A percentile compares a stretch with the other conserved stretches of the same genome.
Conservation (phyloP, 2,888 invertebrate species). For the Vanessa cardui region DNA sequence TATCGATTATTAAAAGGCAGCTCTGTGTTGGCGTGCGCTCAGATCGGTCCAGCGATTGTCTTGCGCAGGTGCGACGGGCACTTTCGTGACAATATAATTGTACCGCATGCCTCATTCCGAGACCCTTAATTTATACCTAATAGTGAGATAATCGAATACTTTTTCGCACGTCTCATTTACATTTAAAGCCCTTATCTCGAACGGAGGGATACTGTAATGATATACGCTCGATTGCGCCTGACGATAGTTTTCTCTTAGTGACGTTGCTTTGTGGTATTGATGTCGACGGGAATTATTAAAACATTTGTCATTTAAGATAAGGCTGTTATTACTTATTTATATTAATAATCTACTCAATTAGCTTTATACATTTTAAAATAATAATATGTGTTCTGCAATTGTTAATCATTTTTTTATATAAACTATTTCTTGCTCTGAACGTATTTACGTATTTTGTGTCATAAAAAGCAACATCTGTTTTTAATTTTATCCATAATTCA, state of each 20-base stretch:
- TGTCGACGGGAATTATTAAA: neutral
- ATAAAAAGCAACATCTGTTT: neutral
- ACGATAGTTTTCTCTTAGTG: constrained; percentile 49
- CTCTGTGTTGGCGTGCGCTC: constrained; percentile 55
- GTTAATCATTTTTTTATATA: neutral
- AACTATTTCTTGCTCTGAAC: neutral
- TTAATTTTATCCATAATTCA: constrained; percentile 3
- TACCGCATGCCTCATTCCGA: constrained; percentile 65
- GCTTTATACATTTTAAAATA: neutral
- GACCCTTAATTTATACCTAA: constrained; percentile 80
- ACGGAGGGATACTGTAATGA: constrained; percentile 68
- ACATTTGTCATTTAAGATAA: neutral
- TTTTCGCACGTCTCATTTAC: constrained; percentile 79
- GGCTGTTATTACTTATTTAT: neutral
- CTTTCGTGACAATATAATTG: constrained; percentile 82
- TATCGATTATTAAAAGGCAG: constrained; percentile 40
- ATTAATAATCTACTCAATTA: neutral
- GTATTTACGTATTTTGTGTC: too few species aligned
- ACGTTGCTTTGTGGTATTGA: constrained; percentile 10
- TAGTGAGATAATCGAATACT: constrained; percentile 78
- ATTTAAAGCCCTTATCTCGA: constrained; percentile 71
- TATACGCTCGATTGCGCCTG: constrained; percentile 54
- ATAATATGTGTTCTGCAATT: neutral
- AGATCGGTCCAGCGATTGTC: constrained; percentile 55
- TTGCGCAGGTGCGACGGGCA: constrained; percentile 49